These are phyloP conservation scores for Odontesthes bonariensis DNA, from an alignment of 2,113 vertebrate species.

Conservation along the genomic window DNA sequence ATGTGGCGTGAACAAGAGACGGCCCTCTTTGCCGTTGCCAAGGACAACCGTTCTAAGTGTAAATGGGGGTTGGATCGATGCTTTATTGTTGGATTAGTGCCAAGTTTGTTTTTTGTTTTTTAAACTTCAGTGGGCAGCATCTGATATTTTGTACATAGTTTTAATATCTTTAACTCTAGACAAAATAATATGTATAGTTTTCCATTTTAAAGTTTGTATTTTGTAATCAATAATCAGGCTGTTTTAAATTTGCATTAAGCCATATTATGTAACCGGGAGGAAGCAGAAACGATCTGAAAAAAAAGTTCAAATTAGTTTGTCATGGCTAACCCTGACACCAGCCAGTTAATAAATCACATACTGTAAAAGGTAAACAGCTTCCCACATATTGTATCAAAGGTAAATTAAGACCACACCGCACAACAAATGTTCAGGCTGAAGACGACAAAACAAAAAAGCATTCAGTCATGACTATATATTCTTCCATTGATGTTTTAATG, in stretches of 20 bases:
- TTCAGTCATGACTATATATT: not conserved
- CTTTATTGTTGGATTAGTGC: conserved; percentile 34
- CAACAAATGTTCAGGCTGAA: not conserved
- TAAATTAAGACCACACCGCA: not conserved
- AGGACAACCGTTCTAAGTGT: conserved; percentile 13
- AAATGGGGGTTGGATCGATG: conserved; percentile 23
- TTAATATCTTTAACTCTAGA: conserved; percentile 5
- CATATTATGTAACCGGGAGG: not conserved
- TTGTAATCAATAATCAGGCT: not conserved
- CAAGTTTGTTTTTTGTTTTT: not conserved
- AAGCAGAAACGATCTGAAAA: not conserved
- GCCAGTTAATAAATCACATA: too few species aligned
- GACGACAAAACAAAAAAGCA: too few species aligned
- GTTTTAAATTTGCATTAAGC: not conserved
- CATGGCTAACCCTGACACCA: too few species aligned
- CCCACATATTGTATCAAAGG: not conserved
- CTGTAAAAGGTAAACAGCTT: too few species aligned
- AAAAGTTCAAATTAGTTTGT: not conserved
- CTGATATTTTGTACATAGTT: not conserved
- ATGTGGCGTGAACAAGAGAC: conserved; percentile 14
- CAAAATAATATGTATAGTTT: not conserved
- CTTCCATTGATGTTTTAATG: not conserved
- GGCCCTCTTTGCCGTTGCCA: conserved; percentile 2
- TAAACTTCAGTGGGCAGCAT: not conserved
- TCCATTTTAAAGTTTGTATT: conserved; percentile 3